A percentile compares a stretch with the other conserved stretches of the same genome.
Conservation (phyloP, 2,888 invertebrate genomes). For the Agriopis marginaria region DNA sequence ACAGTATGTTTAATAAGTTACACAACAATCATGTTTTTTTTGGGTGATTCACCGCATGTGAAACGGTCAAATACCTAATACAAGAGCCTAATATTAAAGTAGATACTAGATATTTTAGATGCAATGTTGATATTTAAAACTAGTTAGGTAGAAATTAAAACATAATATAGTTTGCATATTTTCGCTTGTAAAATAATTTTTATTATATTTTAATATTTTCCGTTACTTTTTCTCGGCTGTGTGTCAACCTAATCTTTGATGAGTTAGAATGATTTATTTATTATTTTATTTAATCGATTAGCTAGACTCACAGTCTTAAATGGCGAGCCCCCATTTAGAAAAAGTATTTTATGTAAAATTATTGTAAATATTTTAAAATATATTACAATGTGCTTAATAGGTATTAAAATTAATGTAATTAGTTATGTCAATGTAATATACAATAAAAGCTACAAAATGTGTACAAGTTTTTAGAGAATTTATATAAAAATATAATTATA, state of each 20-base stretch:
- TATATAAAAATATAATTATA: slow-evolving; percentile 35
- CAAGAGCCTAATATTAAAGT: slow-evolving; percentile 30
- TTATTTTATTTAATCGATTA: slow-evolving; percentile 56
- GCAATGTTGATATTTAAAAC: slow-evolving; percentile 18
- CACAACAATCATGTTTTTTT: background rate
- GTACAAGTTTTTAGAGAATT: slow-evolving; percentile 45
- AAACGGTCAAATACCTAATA: too few relatives aligned
- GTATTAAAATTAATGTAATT: slow-evolving; percentile 30
- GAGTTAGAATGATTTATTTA: slow-evolving; percentile 35
- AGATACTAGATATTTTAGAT: slow-evolving; percentile 23
- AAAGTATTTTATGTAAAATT: slow-evolving; percentile 59
- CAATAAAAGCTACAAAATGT: slow-evolving; percentile 24
- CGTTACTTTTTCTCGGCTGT: slow-evolving; percentile 72
- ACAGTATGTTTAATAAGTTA: background rate
- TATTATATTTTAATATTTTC: slow-evolving; percentile 39
- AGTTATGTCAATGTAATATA: slow-evolving; percentile 29
- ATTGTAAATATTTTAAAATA: slow-evolving; percentile 26
- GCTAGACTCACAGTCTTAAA: slow-evolving; percentile 67
- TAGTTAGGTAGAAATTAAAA: slow-evolving; percentile 26
- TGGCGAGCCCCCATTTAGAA: slow-evolving; percentile 82
- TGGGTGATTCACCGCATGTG: background rate
- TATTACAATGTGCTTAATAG: slow-evolving; percentile 36
- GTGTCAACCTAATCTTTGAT: slow-evolving; percentile 62
- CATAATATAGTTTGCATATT: slow-evolving; percentile 27
- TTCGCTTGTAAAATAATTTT: slow-evolving; percentile 37